These are phyloP conservation scores for Cerceris rybyensis DNA, from an alignment of 2,888 invertebrate genomes.

Conservation along the genomic window DNA sequence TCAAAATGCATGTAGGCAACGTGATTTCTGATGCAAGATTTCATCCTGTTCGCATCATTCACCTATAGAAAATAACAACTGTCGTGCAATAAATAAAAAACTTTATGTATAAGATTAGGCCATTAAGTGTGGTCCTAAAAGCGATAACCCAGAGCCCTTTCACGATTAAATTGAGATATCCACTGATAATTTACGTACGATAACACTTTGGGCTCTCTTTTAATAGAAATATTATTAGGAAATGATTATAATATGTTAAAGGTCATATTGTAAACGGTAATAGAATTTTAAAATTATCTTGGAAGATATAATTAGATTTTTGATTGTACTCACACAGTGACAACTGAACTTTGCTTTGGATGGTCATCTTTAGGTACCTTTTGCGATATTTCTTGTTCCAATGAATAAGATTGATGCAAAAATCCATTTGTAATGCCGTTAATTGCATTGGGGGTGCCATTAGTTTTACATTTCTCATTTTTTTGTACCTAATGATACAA, in stretches of 20 bases:
- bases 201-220: slow-evolving; percentile 19
- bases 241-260: not conserved
- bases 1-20: slow-evolving; percentile 43
- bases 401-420: slow-evolving; percentile 20
- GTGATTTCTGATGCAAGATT: slow-evolving; percentile 67
- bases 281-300: slow-evolving; percentile 6
- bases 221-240: slow-evolving; percentile 2
- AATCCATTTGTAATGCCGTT: slow-evolving; percentile 35
- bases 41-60: slow-evolving; percentile 59
- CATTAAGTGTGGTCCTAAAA: slow-evolving; percentile 29
- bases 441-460: slow-evolving; percentile 11
- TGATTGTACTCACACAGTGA: slow-evolving; percentile 83
- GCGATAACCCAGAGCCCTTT: slow-evolving; percentile 48
- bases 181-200: slow-evolving; percentile 38
- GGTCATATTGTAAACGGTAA: not conserved
- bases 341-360: slow-evolving; percentile 82
- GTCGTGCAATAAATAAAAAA: slow-evolving; percentile 40
- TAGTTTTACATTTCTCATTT: slow-evolving; percentile 46
- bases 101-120: slow-evolving; percentile 50
- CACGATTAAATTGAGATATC: slow-evolving; percentile 46
- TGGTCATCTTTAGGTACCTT: slow-evolving; percentile 51
- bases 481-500: slow-evolving; percentile 37
- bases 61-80: slow-evolving; percentile 50
- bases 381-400: slow-evolving; percentile 31
- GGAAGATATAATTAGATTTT: not conserved